phyloP scores from a whole-genome alignment of 2,888 invertebrate genomes.

The Drosophila paranaensis region DNA sequence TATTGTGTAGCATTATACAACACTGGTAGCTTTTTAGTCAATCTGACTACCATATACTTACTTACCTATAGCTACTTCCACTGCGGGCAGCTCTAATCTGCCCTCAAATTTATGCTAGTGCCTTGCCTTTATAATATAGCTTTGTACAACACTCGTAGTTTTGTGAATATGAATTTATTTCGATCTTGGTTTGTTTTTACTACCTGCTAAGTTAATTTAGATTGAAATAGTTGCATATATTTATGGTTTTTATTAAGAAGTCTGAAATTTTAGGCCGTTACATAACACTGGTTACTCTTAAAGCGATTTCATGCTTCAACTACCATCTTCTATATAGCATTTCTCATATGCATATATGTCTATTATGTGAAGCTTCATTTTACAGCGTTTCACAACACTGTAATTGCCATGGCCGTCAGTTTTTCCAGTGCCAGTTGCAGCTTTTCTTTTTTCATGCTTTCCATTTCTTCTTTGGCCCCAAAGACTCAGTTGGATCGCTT shows the following conservation, averaged over 20 bases:
- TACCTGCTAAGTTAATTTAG: neutral
- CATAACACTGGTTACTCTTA: neutral
- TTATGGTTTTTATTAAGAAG: neutral
- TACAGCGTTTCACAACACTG: neutral
- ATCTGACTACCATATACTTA: too few species aligned
- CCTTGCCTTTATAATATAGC: neutral
- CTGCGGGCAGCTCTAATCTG: too few species aligned
- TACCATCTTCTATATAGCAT: too few species aligned
- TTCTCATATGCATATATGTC: too few species aligned
- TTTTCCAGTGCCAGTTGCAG: neutral
- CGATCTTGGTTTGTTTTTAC: neutral
- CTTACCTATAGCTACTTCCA: too few species aligned
- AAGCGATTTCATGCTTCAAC: too few species aligned
- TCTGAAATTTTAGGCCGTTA: neutral
- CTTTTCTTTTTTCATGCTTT: neutral
- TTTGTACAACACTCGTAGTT: neutral
- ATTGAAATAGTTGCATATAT: neutral
- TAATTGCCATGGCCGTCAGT: too few species aligned
- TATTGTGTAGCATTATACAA: neutral
- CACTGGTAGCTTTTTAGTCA: neutral
- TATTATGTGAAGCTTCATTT: neutral
- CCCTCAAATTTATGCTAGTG: too few species aligned
- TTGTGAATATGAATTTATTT: neutral
- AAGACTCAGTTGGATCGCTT: neutral
- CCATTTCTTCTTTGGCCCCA: neutral